A percentile compares a stretch with the other conserved stretches of the same genome.
Evolutionary conservation across 53 echinoderm and acorn worm genomes (phyloP).

Genomic region (Antedon mediterranea): DNA sequence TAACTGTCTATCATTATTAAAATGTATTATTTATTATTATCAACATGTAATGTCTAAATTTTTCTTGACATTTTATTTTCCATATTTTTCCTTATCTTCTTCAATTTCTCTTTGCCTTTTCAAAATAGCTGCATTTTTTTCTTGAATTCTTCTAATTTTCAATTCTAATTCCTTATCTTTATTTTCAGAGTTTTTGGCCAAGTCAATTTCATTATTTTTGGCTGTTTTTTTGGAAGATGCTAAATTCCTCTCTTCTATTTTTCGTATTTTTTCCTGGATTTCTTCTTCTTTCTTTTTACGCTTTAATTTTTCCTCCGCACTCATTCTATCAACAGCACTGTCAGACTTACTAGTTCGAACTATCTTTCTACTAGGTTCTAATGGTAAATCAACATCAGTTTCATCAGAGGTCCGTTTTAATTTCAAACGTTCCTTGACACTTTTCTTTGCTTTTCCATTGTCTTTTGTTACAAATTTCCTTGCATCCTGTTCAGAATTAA

Average conservation of each 20-base stretch:
- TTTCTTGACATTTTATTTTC: slow-evolving; percentile 31
- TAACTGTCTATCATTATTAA: too few species aligned
- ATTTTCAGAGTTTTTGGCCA: background rate
- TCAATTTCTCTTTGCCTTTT: slow-evolving; percentile 72
- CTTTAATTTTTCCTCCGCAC: background rate
- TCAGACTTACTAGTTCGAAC: background rate
- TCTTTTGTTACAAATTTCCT: background rate
- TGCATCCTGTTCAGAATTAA: background rate
- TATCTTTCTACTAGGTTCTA: background rate
- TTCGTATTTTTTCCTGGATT: background rate
- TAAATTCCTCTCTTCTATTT: background rate
- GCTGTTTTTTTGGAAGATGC: background rate
- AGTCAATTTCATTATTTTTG: background rate
- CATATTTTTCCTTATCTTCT: slow-evolving; percentile 80
- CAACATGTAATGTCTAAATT: too few species aligned
- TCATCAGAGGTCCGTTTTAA: background rate
- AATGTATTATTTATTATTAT: too few species aligned
- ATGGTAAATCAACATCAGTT: background rate
- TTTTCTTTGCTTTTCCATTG: background rate
- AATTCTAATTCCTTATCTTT: slow-evolving; percentile 36
- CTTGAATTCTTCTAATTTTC: slow-evolving; percentile 57
- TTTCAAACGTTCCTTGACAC: background rate
- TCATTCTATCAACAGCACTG: background rate
- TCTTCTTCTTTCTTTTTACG: background rate
- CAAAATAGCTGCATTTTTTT: slow-evolving; percentile 79